phyloP scores from a whole-genome alignment of 2,888 invertebrate species.

The Lycaena phlaeas region DNA sequence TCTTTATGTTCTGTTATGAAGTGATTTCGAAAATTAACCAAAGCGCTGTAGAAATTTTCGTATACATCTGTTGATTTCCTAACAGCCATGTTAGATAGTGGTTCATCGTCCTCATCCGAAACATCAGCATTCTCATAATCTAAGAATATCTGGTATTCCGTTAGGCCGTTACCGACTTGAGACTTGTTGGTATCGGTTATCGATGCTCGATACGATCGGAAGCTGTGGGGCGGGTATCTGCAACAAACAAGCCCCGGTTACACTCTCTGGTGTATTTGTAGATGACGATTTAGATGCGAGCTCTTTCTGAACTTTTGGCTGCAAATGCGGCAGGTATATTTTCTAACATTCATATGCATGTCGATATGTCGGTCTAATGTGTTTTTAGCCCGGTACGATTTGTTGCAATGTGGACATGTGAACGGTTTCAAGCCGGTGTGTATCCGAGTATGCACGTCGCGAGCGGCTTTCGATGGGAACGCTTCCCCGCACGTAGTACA shows the following conservation, averaged over 20 bases:
- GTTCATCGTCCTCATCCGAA: slow-evolving; percentile 33
- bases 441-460: slow-evolving; percentile 48
- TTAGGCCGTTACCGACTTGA: not conserved
- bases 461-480: slow-evolving; percentile 50
- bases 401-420: slow-evolving; percentile 50
- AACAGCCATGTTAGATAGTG: slow-evolving; percentile 32
- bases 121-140: slow-evolving; percentile 11
- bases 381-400: slow-evolving; percentile 40
- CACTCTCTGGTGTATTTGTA: slow-evolving; percentile 37
- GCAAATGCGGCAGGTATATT: slow-evolving; percentile 42
- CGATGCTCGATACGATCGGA: slow-evolving; percentile 3
- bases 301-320: slow-evolving; percentile 42
- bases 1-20: slow-evolving; percentile 28
- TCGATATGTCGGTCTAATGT: slow-evolving; percentile 40
- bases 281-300: slow-evolving; percentile 49
- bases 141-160: not conserved
- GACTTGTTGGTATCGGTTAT: not conserved
- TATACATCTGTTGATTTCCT: slow-evolving; percentile 28
- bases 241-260: slow-evolving; percentile 46
- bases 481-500: slow-evolving; percentile 61
- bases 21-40: slow-evolving; percentile 46
- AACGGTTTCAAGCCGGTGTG: slow-evolving; percentile 63
- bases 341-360: slow-evolving; percentile 40
- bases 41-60: slow-evolving; percentile 37
- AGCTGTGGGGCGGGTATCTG: slow-evolving; percentile 35